Base-by-base conservation (phyloP, 2,113 vertebrate genomes). In the Brevimyrus niger region DNA sequence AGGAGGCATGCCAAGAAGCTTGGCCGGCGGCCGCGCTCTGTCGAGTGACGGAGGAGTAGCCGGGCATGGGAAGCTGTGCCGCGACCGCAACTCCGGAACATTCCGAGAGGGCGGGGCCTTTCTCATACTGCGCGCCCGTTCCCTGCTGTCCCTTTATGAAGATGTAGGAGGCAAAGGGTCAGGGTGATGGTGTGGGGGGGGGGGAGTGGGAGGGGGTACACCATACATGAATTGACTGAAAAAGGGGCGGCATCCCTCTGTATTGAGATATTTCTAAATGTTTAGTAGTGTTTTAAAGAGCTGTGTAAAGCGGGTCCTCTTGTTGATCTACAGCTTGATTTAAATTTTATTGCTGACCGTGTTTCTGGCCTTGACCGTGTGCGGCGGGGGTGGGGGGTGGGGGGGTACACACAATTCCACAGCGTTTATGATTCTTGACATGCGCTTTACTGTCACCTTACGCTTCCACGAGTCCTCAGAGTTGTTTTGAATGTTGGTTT, bases 1-100 rank as follows among this genome's bases (percentile, higher is more conserved):
- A 98, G 98, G 97, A 97, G 95, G 95, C 48, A 94, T 99, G 98
- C 98, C 98, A 99, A 97, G 95, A 93, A 91, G 94, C 95, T 93
- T 95, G 96, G 97, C 97, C 98, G 96, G 94, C 95, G 93, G 94
- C 92, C 93, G 92, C 90, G 76, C 86, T 87, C 88, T 87, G 89
- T 86, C 73, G 83, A 88, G 82, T 87, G 55, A 88, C 31, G 73
- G 38, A 86, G 89, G 86, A 65, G 83, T 31, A 31, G 85, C 44
- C 44, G 44, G 23, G n/a, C 10, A 55, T 38, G 80, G 51, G 51
- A 31, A 85, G 88, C 44, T 85, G 50, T 82, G 58, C 89, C 42
- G 27, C 35, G 47, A 44, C 38, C 58, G 2, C 0, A 3, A 55
- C 83, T 65, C 89, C 46, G n/a, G 53, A 42, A 46, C 51, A 27